Percentiles rank a stretch among this genome's conserved stretches.
Evolutionary conservation across 1,140 invertebrate species (phyloP).

Genomic region (Idris sp.): DNA sequence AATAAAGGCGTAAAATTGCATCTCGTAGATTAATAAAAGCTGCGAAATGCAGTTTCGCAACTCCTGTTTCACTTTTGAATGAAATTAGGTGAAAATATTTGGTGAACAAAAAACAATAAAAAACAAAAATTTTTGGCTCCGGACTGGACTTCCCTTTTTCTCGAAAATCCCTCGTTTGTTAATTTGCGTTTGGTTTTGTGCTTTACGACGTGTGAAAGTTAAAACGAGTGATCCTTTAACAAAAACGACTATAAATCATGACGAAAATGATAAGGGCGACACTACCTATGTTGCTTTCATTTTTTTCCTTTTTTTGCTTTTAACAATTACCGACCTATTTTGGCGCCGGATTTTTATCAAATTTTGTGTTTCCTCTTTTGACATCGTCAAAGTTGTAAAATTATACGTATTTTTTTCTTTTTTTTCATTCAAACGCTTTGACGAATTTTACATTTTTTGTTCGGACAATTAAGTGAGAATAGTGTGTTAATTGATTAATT

Average conservation of each 20-base stretch:
- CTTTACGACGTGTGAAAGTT: constrained; percentile 52
- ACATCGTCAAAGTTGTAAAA: constrained; percentile 11
- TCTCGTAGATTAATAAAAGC: too few species aligned
- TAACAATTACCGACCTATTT: constrained; percentile 22
- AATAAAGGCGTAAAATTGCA: too few species aligned
- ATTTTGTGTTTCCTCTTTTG: constrained; percentile 25
- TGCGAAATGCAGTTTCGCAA: too few species aligned
- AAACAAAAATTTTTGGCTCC: too few species aligned
- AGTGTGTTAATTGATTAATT: constrained; percentile 8
- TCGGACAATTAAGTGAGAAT: constrained; percentile 4
- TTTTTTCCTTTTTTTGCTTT: constrained; percentile 35
- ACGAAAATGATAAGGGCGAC: constrained; percentile 56
- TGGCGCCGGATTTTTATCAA: constrained; percentile 11
- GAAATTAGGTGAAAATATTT: too few species aligned
- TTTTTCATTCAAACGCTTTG: too few species aligned
- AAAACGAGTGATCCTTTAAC: constrained; percentile 40
- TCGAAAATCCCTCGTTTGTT: constrained; percentile 31
- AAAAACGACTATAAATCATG: constrained; percentile 44
- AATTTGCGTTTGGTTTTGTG: constrained; percentile 51
- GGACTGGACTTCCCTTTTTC: constrained; percentile 7
- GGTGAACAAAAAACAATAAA: too few species aligned
- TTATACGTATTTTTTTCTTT: too few species aligned
- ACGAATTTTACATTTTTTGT: not conserved
- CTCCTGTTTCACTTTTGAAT: too few species aligned
- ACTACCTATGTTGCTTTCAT: constrained; percentile 29